Evolutionary conservation across 1,140 invertebrate genomes (phyloP).

Genomic region (Sminthurides bifidus): DNA sequence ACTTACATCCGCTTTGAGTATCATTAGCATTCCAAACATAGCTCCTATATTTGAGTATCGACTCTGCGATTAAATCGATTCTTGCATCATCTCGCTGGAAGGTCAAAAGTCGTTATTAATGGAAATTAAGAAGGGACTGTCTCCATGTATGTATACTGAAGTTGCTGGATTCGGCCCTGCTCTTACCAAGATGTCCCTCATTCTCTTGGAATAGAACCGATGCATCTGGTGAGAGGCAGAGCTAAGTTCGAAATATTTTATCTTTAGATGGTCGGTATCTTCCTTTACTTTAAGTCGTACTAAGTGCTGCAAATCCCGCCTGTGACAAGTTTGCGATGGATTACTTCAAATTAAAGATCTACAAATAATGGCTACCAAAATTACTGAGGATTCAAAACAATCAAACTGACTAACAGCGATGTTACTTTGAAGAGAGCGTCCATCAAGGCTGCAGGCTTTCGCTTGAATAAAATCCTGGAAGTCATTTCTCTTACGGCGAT

Average conservation of each 20-base stretch:
- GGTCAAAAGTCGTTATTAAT: too few species aligned
- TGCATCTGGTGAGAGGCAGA: background rate
- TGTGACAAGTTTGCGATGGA: background rate
- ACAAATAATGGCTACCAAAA: background rate
- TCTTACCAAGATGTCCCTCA: background rate
- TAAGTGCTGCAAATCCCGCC: background rate
- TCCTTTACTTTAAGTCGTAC: too few species aligned
- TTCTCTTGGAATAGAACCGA: conserved; percentile 4
- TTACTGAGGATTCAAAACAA: background rate
- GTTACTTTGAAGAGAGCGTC: background rate
- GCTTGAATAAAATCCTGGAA: conserved; percentile 1
- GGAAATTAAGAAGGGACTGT: too few species aligned
- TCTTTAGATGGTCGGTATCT: background rate
- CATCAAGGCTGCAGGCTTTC: conserved; percentile 1
- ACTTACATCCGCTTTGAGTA: background rate
- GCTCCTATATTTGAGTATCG: background rate
- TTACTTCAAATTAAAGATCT: background rate
- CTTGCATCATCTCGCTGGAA: background rate
- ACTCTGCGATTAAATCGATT: background rate
- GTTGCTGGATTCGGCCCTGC: too few species aligned
- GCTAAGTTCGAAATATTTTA: background rate
- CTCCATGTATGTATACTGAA: too few species aligned
- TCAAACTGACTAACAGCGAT: background rate
- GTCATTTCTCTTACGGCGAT: background rate
- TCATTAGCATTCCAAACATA: background rate